A percentile compares a stretch with the other conserved stretches of the same genome.
Conservation (phyloP, 2,113 vertebrate genomes). For the Lonchura striata region DNA sequence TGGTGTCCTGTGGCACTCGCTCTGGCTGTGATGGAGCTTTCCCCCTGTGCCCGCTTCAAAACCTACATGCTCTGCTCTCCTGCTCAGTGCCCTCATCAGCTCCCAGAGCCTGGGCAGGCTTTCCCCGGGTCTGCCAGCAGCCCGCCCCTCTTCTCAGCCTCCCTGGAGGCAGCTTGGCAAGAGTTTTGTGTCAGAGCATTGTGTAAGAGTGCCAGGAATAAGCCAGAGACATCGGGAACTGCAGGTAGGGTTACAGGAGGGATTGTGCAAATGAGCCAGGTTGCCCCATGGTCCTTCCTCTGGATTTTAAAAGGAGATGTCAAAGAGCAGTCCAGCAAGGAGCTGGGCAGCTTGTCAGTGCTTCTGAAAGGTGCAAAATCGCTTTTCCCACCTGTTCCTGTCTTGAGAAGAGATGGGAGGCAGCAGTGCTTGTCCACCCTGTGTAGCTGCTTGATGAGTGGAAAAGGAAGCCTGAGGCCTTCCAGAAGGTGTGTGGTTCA, state of each 20-base stretch:
- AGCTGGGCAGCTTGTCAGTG: background rate
- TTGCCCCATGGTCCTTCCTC: background rate
- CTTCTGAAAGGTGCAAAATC: background rate
- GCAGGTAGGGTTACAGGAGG: background rate
- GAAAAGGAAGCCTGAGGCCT: background rate
- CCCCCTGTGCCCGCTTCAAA: rapidly evolving
- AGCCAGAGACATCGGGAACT: background rate
- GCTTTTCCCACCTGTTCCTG: background rate
- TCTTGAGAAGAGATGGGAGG: background rate
- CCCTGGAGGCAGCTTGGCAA: background rate
- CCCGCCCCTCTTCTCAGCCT: background rate
- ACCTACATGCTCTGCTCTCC: rapidly evolving
- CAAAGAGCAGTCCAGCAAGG: background rate
- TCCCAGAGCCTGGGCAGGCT: background rate
- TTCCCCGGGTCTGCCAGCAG: background rate
- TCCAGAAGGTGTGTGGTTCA: rapidly evolving
- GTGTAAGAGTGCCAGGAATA: background rate
- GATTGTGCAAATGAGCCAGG: background rate
- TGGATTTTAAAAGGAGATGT: background rate
- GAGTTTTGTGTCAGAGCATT: background rate
- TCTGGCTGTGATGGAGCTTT: background rate
- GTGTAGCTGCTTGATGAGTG: background rate
- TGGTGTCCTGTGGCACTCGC: rapidly evolving
- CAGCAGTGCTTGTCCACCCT: background rate
- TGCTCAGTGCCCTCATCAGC: rapidly evolving